phyloP scores from a whole-genome alignment of 2,113 vertebrate species.

The Synchiropus splendidus region DNA sequence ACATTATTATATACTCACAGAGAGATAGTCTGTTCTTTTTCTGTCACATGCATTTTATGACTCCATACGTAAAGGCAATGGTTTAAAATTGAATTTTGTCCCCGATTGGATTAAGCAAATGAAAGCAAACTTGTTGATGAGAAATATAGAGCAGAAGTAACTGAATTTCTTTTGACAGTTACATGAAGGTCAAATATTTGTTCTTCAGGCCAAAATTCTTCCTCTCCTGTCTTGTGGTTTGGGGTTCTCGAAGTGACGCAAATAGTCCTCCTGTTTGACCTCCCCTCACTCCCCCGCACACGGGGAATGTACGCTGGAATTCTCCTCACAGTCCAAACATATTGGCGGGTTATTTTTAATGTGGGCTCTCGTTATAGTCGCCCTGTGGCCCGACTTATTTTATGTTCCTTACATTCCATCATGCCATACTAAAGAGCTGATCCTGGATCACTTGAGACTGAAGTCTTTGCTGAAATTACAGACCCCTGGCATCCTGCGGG shows the following conservation, averaged over 20 bases:
- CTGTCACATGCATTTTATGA: too few relatives aligned
- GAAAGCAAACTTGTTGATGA: too few relatives aligned
- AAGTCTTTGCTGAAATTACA: constrained; percentile 25
- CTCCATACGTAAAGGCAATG: too few relatives aligned
- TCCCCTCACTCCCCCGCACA: constrained; percentile 30
- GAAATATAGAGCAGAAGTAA: too few relatives aligned
- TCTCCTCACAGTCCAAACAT: constrained; percentile 51
- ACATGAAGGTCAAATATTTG: too few relatives aligned
- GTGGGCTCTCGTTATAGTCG: constrained; percentile 42
- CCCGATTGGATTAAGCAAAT: too few relatives aligned
- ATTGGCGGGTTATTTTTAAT: constrained; percentile 64
- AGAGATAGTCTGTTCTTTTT: too few relatives aligned
- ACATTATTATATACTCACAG: constrained; percentile 40
- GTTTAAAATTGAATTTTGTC: too few relatives aligned
- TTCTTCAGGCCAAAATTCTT: too few relatives aligned
- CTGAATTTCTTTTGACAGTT: too few relatives aligned
- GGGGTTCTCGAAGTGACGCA: constrained; percentile 29
- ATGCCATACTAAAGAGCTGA: constrained; percentile 38
- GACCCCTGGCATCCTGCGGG: constrained; percentile 4
- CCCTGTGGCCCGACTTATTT: constrained; percentile 36
- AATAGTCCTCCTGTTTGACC: constrained; percentile 50
- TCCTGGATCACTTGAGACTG: constrained; percentile 18
- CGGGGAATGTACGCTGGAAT: constrained; percentile 64
- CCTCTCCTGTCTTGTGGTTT: too few relatives aligned
- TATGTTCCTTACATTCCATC: constrained; percentile 36